Evolutionary conservation across 2,888 invertebrate species (phyloP), one percentile per base, ranked within the genome.

Genomic region (Ectemnius lituratus): DNA sequence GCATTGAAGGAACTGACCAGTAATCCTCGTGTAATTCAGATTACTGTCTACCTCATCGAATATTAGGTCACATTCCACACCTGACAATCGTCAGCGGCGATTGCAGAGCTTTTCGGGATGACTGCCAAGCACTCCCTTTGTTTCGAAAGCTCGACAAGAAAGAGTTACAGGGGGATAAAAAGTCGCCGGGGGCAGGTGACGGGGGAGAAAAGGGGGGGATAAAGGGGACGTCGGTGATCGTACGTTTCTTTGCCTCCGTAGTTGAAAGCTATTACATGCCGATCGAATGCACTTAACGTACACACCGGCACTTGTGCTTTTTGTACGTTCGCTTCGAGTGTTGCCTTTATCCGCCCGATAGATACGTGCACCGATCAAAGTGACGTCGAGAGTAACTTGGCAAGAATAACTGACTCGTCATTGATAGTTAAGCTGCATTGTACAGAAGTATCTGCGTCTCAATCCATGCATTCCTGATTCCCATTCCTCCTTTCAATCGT

Each of bases 181-280:
- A 65, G 71, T 66, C 13, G 61, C n/a, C 47, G 61, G 59, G 47
- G 11, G 37, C 37, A 47, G 4, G 16, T 6, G 20, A 27, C 45
- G 64, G 16, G 56, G 23, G 45, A 49, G 18, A 13, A 11, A 5
- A 46, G 66, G 62, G 23, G 67, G 73, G 75, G 70, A 74, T 67
- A 76, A 66, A 72, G 74, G 72, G 74, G 73, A 64, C 66, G 72
- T 60, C 75, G 47, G 72, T 73, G 69, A 70, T 68, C 66, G 71
- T 70, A 70, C 74, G 71, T 73, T 80, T 81, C 76, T 76, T 79
- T 75, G 77, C 74, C 76, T 80, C 77, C 67, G 76, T 68, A 76
- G 76, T 77, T 77, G 76, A 77, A 77, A 77, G 77, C 77, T 77
- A 73, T 77, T 77, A 76, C 77, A 69, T 62, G 72, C 60, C 76